Evolutionary conservation across 2,888 invertebrate genomes (phyloP).

Genomic region (Tethea ocularis): DNA sequence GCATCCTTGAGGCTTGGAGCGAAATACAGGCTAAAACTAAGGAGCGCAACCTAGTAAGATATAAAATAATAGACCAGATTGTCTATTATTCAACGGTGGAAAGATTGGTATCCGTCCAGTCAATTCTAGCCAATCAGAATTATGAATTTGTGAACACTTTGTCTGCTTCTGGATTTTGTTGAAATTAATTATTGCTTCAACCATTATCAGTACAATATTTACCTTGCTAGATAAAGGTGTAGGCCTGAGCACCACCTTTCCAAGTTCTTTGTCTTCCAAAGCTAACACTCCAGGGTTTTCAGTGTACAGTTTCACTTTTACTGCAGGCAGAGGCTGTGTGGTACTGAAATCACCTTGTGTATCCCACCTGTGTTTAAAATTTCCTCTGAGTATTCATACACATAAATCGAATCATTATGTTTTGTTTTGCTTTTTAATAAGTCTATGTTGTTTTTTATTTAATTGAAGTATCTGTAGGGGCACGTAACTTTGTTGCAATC

Average conservation of each 20-base stretch:
- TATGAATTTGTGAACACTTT: no score
- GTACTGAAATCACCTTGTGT: conserved; percentile 99
- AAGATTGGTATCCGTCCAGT: no score
- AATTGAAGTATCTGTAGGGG: no score
- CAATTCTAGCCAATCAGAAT: no score
- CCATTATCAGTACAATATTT: conserved; percentile 32
- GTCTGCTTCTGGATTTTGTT: no score
- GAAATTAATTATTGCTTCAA: background rate
- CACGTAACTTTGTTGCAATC: no score
- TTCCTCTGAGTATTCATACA: background rate
- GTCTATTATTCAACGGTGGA: no score
- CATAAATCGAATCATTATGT: background rate
- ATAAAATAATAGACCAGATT: no score
- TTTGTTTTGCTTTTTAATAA: background rate
- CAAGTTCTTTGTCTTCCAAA: conserved; percentile 99
- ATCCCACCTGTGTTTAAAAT: conserved; percentile 91
- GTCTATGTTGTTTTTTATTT: no score
- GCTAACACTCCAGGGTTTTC: conserved; percentile 98
- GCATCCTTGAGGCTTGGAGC: no score
- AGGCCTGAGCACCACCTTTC: conserved; percentile 94
- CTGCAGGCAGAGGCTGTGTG: conserved; percentile 97
- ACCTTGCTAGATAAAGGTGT: conserved; percentile 95
- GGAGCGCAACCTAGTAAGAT: no score
- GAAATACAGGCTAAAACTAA: no score
- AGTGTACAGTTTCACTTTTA: conserved; percentile 98